phyloP scores from a whole-genome alignment of 2,113 vertebrate genomes.

The Indri indri region DNA sequence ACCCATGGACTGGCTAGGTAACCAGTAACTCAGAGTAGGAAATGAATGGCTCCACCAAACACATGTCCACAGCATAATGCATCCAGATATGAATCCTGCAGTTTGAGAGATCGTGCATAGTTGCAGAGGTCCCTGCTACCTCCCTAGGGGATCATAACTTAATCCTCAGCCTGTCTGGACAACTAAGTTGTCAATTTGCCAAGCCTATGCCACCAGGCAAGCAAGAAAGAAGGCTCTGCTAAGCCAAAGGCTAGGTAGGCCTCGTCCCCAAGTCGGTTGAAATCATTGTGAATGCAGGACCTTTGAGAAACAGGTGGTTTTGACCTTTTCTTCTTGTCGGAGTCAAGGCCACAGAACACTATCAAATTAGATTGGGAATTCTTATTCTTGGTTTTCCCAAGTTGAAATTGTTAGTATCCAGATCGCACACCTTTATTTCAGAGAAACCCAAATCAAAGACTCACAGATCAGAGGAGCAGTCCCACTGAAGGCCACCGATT shows the following conservation, averaged over 20 bases:
- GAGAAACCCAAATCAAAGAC: constrained; percentile 90
- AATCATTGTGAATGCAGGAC: constrained; percentile 89
- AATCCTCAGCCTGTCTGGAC: constrained; percentile 15
- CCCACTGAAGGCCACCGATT: constrained; percentile 91
- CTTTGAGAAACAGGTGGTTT: constrained; percentile 87
- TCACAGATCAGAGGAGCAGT: constrained; percentile 90
- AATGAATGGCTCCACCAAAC: constrained; percentile 12
- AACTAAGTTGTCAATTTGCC: constrained; percentile 2
- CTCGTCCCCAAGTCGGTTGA: constrained; percentile 81
- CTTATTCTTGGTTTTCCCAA: constrained; percentile 91
- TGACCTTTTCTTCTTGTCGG: constrained; percentile 92
- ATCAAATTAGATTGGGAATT: constrained; percentile 85
- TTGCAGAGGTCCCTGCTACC: background rate
- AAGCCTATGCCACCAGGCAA: background rate
- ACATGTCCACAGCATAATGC: background rate
- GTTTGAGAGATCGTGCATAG: constrained; percentile 2
- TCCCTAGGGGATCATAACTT: constrained; percentile 16
- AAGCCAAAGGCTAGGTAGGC: constrained; percentile 18
- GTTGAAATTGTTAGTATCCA: constrained; percentile 87
- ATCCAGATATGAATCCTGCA: constrained; percentile 17
- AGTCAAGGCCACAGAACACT: constrained; percentile 80
- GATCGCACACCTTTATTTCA: constrained; percentile 83
- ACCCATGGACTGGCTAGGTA: background rate
- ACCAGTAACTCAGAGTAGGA: constrained; percentile 21
- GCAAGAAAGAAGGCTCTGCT: background rate